These are phyloP conservation scores for Hydrozoanthus tunicans DNA, from an alignment of 64 coral and sea anemone genomes.

Conservation along the genomic window DNA sequence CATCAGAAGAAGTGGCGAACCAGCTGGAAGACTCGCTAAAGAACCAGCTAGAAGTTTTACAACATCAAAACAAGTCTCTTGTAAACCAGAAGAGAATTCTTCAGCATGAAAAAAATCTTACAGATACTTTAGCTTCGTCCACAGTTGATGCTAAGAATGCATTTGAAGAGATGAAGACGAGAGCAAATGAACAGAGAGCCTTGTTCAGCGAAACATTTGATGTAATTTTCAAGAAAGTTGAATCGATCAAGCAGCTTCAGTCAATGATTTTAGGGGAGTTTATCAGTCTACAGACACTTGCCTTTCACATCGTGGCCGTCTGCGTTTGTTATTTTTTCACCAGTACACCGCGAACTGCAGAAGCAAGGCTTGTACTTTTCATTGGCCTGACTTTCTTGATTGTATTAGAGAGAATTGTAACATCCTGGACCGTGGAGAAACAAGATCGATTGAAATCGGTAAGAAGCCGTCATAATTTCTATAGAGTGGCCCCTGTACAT, in stretches of 20 bases:
- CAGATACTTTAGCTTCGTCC: slow-evolving; percentile 72
- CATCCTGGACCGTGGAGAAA: slow-evolving; percentile 68
- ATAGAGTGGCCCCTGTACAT: neutral
- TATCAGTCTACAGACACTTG: slow-evolving; percentile 89
- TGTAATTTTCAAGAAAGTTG: slow-evolving; percentile 81
- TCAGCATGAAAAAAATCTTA: slow-evolving; percentile 60
- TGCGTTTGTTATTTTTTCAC: slow-evolving; percentile 92
- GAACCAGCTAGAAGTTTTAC: slow-evolving; percentile 70
- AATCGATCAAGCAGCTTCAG: slow-evolving; percentile 79
- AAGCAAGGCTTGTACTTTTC: slow-evolving; percentile 80
- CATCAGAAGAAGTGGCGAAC: slow-evolving; percentile 80
- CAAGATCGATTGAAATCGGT: slow-evolving; percentile 29
- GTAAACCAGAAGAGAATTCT: slow-evolving; percentile 88
- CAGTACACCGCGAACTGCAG: slow-evolving; percentile 81
- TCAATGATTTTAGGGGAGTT: slow-evolving; percentile 94
- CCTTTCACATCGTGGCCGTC: slow-evolving; percentile 83
- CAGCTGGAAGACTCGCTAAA: slow-evolving; percentile 85
- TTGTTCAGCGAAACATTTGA: slow-evolving; percentile 97
- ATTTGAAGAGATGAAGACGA: slow-evolving; percentile 88
- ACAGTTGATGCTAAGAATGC: slow-evolving; percentile 75
- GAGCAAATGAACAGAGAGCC: slow-evolving; percentile 77
- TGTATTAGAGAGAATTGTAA: slow-evolving; percentile 71
- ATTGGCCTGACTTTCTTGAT: slow-evolving; percentile 66
- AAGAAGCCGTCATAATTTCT: neutral
- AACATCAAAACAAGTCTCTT: slow-evolving; percentile 83